These are phyloP conservation scores for Poecile atricapillus DNA, from an alignment of 2,113 vertebrate species.

Conservation along the genomic window DNA sequence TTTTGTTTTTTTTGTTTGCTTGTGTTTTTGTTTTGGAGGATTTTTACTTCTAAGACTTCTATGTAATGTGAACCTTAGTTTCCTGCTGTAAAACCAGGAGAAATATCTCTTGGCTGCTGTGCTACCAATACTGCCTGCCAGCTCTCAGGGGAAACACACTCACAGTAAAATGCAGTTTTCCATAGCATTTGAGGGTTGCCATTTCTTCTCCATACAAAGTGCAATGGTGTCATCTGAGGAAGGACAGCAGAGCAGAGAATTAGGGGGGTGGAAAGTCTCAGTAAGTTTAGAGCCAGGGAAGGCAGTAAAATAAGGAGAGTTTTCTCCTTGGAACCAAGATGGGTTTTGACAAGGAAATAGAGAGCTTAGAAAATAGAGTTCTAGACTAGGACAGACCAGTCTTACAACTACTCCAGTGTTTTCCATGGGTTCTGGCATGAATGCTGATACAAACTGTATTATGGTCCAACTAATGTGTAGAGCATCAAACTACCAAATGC, in stretches of 20 bases:
- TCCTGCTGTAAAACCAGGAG: not conserved
- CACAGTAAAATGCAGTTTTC: not conserved
- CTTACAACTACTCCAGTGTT: not conserved
- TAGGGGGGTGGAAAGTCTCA: accelerated
- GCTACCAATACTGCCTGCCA: not conserved
- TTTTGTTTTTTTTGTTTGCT: not conserved
- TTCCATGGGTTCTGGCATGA: not conserved
- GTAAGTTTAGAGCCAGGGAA: not conserved
- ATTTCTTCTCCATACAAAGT: not conserved
- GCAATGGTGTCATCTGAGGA: not conserved
- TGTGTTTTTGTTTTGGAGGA: not conserved
- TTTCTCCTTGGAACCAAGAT: not conserved
- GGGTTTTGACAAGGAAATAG: not conserved
- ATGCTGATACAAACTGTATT: not conserved
- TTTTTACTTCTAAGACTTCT: not conserved
- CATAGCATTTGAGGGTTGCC: not conserved
- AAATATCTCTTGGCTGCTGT: not conserved
- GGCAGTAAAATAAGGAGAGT: not conserved
- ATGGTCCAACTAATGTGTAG: not conserved
- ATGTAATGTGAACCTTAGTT: not conserved
- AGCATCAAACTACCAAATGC: not conserved
- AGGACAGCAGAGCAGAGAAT: not conserved
- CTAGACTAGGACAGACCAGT: not conserved
- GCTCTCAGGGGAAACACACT: not conserved
- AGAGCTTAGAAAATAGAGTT: not conserved